Evolutionary conservation across 2,888 invertebrate genomes (phyloP).

Genomic region (Beris morrisii): DNA sequence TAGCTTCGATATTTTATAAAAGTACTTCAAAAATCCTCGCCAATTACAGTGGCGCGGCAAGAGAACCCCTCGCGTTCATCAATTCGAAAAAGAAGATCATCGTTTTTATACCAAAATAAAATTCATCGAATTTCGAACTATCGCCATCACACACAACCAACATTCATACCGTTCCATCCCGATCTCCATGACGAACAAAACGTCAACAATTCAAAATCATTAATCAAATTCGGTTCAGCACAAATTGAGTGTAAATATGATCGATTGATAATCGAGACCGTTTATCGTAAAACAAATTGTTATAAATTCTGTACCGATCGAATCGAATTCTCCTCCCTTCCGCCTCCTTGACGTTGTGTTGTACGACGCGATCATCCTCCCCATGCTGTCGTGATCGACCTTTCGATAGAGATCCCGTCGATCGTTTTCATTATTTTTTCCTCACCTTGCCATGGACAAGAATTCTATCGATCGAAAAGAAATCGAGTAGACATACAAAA

Average conservation of each 20-base stretch:
- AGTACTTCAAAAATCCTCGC: too few relatives aligned
- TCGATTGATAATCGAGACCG: conserved; percentile 38
- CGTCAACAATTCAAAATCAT: conserved; percentile 27
- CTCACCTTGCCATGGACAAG: neutral
- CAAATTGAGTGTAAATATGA: conserved; percentile 40
- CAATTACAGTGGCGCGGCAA: too few relatives aligned
- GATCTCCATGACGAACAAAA: conserved; percentile 1
- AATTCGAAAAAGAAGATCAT: too few relatives aligned
- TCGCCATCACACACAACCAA: conserved; percentile 3
- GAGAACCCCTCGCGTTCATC: too few relatives aligned
- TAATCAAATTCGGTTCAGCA: conserved; percentile 35
- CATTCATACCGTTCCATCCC: neutral
- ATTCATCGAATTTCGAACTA: too few relatives aligned
- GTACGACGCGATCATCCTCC: too few relatives aligned
- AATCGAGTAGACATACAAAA: conserved; percentile 9
- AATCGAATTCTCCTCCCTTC: conserved; percentile 2
- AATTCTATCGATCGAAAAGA: conserved; percentile 5
- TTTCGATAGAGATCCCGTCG: too few relatives aligned
- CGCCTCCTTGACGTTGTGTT: conserved; percentile 1
- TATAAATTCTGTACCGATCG: conserved; percentile 33
- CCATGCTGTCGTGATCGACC: too few relatives aligned
- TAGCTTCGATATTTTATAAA: too few relatives aligned
- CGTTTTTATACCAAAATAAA: too few relatives aligned
- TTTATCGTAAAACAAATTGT: conserved; percentile 38
- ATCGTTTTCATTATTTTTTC: too few relatives aligned